Base-by-base conservation (phyloP, 2,797 vertebrate species). In the Tapera naevia region DNA sequence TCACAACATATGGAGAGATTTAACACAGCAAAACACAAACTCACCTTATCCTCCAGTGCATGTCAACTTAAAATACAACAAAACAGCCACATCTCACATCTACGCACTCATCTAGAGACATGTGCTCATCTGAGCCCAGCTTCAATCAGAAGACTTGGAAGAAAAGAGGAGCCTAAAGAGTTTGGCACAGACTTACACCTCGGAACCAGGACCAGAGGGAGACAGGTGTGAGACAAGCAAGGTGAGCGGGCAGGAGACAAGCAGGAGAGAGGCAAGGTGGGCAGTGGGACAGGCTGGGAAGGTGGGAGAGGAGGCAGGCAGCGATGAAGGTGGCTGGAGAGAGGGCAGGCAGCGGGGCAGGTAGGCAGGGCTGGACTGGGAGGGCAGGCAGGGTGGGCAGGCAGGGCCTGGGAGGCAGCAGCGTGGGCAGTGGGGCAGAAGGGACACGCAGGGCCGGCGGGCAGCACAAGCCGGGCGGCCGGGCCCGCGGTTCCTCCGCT, bases 51-150 rank as follows among this genome's bases (percentile, higher is more conserved):
- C 14, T 8, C 45, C 5, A 25, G 17, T 12, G 11, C 37, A 4
- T 3, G 8, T 3, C 37, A 28, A 19, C 43, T 48, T 9, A 13
- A 41, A 45, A 24, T 51, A 8, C 5, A 28, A 22, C 8, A 2
- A 16, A n/a, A 37, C 54, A 69, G 30, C 17, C 51, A 13, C 43
- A 16, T 2, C 13, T 18, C 4, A 1, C 17, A 11, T 2, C 17
- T 3, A 25, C 62, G 35, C 1, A 2, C 14, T 1, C 23, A 14
- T 1, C 28, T 33, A 79, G 50, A 58, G 13, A 30, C 3, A 1
- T 13, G 5, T 7, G 4, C 22, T 19, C 37, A 9, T 13, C 62
- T 1, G 41, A 61, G 78, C 48, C 39, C 43, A 0, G 27, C 33
- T 45, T 1, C 5, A 25, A 12, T 6, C 11, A 3, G 6, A 7